A percentile compares a stretch with the other conserved stretches of the same genome.
Conservation (phyloP, 37 sponge, comb jelly and placozoan species). For the Hormiphora californensis region DNA sequence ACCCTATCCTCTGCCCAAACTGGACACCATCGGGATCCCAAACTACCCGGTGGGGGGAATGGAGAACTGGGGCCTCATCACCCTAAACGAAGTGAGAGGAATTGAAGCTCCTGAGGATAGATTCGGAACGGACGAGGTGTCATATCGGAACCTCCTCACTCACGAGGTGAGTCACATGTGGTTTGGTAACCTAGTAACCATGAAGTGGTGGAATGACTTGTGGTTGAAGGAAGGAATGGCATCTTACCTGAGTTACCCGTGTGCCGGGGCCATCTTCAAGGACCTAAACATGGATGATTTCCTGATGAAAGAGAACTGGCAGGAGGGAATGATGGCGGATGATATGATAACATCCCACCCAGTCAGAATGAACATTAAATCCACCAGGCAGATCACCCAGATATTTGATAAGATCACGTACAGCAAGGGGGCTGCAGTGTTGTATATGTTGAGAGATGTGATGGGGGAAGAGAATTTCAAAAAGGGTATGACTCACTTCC, state of each 20-base stretch:
- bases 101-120: not conserved
- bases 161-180: slow-evolving; percentile 44
- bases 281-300: not conserved
- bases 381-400: not conserved
- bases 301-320: slow-evolving; percentile 28
- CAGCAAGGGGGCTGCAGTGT: slow-evolving; percentile 65
- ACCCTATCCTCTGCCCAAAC: slow-evolving; percentile 23
- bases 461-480: slow-evolving; percentile 72
- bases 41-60: slow-evolving; percentile 28
- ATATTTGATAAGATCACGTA: slow-evolving; percentile 17
- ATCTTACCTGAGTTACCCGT: not conserved
- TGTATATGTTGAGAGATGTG: slow-evolving; percentile 82
- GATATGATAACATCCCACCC: not conserved
- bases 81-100: not conserved
- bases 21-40: slow-evolving; percentile 23
- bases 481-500: not conserved
- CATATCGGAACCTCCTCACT: not conserved
- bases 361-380: not conserved
- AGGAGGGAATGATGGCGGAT: not conserved
- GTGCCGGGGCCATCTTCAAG: not conserved
- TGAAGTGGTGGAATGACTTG: slow-evolving; percentile 50
- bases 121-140: not conserved
- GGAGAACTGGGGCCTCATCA: slow-evolving; percentile 44
- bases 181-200: slow-evolving; percentile 43
- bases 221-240: slow-evolving; percentile 55